Percentiles rank a stretch among this genome's conserved stretches.
These are phyloP conservation scores for Epinephelus lanceolatus DNA, from an alignment of 2,113 vertebrate species.

Conservation along the genomic window DNA sequence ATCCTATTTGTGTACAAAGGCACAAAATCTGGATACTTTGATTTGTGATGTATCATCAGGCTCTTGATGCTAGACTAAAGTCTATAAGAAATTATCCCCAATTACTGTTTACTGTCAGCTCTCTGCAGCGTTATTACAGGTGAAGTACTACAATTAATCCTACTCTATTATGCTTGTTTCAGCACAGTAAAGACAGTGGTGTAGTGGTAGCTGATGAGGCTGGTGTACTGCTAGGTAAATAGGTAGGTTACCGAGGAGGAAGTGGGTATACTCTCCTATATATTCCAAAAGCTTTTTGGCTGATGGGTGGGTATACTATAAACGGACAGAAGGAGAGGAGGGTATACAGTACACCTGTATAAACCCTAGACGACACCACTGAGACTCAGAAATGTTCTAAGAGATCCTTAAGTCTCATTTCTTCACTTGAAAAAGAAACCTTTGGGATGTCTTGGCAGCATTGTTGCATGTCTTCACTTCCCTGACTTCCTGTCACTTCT, in stretches of 20 bases:
- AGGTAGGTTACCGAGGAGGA: too few species aligned
- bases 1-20: background rate
- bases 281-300: too few species aligned
- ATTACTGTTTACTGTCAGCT: background rate
- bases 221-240: too few species aligned
- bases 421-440: background rate
- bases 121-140: background rate
- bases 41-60: background rate
- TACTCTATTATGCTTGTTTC: background rate
- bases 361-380: too few species aligned
- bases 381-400: background rate
- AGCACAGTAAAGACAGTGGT: background rate
- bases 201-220: too few species aligned
- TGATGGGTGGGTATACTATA: too few species aligned
- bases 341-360: too few species aligned
- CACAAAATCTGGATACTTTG: background rate
- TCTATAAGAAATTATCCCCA: background rate
- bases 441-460: background rate
- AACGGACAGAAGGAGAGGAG: too few species aligned
- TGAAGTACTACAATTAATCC: background rate
- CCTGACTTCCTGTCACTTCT: background rate
- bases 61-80: background rate
- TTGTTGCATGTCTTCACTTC: background rate
- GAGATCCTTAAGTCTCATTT: background rate
- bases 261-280: too few species aligned